Evolutionary conservation across 2,888 invertebrate species (phyloP), one percentile per base, ranked within the genome.

Genomic region (Laothoe populi): DNA sequence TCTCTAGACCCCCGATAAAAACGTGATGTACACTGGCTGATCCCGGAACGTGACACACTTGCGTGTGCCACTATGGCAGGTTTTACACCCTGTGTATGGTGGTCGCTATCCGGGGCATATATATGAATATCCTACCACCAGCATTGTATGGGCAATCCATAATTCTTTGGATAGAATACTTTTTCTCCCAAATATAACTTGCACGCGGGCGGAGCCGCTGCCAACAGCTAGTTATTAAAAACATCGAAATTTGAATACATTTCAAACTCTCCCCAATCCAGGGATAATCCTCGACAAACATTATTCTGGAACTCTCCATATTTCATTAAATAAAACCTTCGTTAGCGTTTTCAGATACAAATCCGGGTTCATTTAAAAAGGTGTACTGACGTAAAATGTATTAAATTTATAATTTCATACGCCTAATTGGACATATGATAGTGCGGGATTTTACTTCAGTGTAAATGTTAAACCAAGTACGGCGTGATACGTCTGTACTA

Each of bases 271-370:
- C 26, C 19, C 19, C 8, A 10, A 31, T 31, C 31, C 16, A 10
- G 31, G 53, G 31, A 53, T 53, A 53, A 53, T 53, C 53, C 35
- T 35, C 11, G 53, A 19, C 53, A 48, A 64, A 61, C 60, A 59
- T 60, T 40, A 59, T 63, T 63, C 59, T 19, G 60, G 58, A 63
- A 62, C 60, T 61, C 62, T 62, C 63, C 64, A 63, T 66, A 63
- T 68, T 67, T 67, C 63, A 63, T 60, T 53, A 61, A 60, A 66
- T 67, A 64, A 60, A 60, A 58, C 64, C 64, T 64, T 64, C 63
- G 67, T 66, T 69, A 67, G 61, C 63, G 38, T 59, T 67, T 60
- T 66, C 19, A 62, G 19, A 35, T 53, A 19, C 35, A 53, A 35
- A 13, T 19, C 35, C 10, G 53, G 10, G 13, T n/a, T 48, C 26